Base-by-base conservation (phyloP, 2,113 vertebrate genomes). In the Mesembrinibis cayennensis region DNA sequence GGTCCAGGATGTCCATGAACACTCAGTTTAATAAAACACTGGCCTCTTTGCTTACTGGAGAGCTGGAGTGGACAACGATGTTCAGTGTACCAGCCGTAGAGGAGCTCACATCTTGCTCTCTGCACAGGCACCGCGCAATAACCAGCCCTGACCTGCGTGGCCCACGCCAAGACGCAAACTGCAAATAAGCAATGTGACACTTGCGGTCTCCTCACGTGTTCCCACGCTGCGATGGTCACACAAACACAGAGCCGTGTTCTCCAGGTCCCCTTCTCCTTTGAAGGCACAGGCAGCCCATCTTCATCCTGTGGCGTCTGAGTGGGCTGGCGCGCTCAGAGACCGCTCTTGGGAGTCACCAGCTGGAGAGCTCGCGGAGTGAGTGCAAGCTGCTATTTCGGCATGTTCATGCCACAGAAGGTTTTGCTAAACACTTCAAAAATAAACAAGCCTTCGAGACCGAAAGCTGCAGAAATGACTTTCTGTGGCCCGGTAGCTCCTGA, bases 1-100 rank as follows among this genome's bases (percentile, higher is more conserved):
- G 97, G 98, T 98, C 50, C 99, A 98, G 86, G 97, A 98, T 76
- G 98, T 98, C 98, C 99, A 95, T 95, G 98, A 99, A 97, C 98
- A 98, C 95, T 97, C 98, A 49, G 98, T 98, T 97, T 98, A 98
- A 98, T 96, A 52, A 76, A 96, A 82, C 38, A 47, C 76, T 80
- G 90, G 56, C 66, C 63, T 50, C 29, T 80, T 74, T 45, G 63
- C 90, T 74, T 22, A 82, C 97, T 97, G 96, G 97, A 97, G 97
- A 98, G 98, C 97, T 97, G 97, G 94, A 97, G 96, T 72, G 97
- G 98, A 98, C 96, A 97, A 97, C 95, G 95, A 94, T 88, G 88
- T 90, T 95, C 91, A 89, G 97, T 50, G 53, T 32, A 78, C 59
- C 55, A 42, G 44, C 38, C 2, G 2, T 6, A 59, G 71, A 79